Evolutionary conservation across 1,140 invertebrate genomes (phyloP), one percentile per base, ranked within the genome.

Genomic region (Drosophila tani): DNA sequence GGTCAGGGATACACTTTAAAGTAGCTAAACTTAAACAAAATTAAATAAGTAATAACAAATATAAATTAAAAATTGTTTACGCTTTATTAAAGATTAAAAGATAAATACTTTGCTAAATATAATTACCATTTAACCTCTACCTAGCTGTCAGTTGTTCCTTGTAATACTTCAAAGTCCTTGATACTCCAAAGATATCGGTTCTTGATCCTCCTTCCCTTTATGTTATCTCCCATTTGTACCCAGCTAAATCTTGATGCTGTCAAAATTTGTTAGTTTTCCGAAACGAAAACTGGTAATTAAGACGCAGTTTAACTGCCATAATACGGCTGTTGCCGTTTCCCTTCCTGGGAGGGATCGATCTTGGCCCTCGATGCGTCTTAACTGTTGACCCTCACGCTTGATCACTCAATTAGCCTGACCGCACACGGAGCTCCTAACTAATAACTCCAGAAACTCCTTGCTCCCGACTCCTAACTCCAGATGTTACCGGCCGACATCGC

Each of bases 391-490:
- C 76, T 77, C 75, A 77, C 75, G 75, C 75, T 77, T 78, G 75
- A 77, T 79, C 65, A 79, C 75, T 79, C 76, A 79, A 79, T 79
- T 79, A 79, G 58, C 67, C 75, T 71, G 75, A 71, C 76, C 74
- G 60, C 71, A 76, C 74, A 77, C 64, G 75, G 74, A 59, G 63
- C 59, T 50, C 40, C 50, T 50, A 66, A 43, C 66, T 69, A 38
- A 49, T 47, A 67, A 49, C 67, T 69, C 62, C 46, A 32, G 53
- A n/a, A 51, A 21, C 41, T 50, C 32, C 32, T 32, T 32, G 32
- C 32, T 9, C 27, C 27, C 27, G 6, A 29, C 32, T 32, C 41
- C 55, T 14, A 56, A 43, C 58, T 71, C 66, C 75, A 79, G 75
- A 79, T 79, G 75, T 79, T 79, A 38, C 55, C 27, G 68, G 41